Conservation (phyloP, 1,140 invertebrate genomes). For the Pogonus chalceus region DNA sequence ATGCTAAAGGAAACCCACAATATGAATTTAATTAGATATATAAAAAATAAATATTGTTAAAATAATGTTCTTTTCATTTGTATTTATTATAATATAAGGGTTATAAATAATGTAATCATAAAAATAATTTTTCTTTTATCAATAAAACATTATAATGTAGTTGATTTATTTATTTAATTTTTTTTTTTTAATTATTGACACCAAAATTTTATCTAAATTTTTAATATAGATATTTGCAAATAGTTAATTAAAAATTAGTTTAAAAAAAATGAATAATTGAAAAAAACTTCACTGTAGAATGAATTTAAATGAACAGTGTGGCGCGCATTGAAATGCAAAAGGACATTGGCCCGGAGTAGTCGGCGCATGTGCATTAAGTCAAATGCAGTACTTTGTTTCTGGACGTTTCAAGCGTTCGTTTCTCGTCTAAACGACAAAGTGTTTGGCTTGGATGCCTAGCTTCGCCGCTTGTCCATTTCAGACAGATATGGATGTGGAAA, state of each 20-base stretch:
- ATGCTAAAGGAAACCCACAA: conserved; percentile 47
- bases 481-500: conserved; percentile 29
- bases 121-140: too few species aligned
- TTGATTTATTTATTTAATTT: too few species aligned
- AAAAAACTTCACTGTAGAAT: too few species aligned
- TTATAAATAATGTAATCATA: too few species aligned
- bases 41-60: not conserved
- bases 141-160: too few species aligned
- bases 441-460: conserved; percentile 14
- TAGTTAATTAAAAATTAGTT: not conserved
- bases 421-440: conserved; percentile 16
- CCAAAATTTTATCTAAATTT: too few species aligned
- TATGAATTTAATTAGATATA: conserved; percentile 29
- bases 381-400: conserved; percentile 24
- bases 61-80: not conserved
- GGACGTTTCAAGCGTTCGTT: conserved; percentile 1
- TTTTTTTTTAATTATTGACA: too few species aligned
- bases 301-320: too few species aligned
- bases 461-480: conserved; percentile 13
- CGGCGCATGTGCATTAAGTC: conserved; percentile 20
- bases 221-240: too few species aligned
- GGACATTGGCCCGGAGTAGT: not conserved
- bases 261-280: too few species aligned
- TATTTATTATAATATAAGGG: too few species aligned
- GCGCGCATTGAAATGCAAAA: not conserved